phyloP scores from a whole-genome alignment of 2,797 vertebrate genomes.

The Allochrocebus solatus region DNA sequence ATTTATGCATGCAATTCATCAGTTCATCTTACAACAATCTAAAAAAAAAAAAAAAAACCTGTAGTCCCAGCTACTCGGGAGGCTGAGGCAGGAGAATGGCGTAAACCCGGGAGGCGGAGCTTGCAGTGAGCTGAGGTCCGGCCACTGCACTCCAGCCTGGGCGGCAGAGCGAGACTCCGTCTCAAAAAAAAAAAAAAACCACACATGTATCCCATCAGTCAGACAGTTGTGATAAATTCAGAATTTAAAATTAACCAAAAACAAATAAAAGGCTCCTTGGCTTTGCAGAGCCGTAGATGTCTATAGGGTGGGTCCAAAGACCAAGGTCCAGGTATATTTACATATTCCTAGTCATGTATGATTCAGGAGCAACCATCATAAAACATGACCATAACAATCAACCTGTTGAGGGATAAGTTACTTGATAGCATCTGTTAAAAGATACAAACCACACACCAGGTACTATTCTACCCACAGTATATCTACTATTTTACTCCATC shows the following conservation, averaged over 20 bases:
- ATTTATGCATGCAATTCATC: too few relatives aligned
- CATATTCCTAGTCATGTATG: neutral
- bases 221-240: neutral
- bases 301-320: constrained; percentile 51
- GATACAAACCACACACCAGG: neutral
- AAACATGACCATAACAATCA: neutral
- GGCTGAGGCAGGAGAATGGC: too few relatives aligned
- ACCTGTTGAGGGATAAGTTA: neutral
- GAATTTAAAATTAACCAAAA: constrained; percentile 45
- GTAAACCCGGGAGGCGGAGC: too few relatives aligned
- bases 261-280: constrained; percentile 16
- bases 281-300: constrained; percentile 8
- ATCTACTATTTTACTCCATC: neutral
- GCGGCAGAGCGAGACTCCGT: too few relatives aligned
- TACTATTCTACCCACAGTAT: neutral
- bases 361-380: neutral
- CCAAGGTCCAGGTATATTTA: constrained; percentile 56
- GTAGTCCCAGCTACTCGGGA: too few relatives aligned
- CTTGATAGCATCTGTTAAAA: neutral
- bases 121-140: too few relatives aligned
- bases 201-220: constrained; percentile 1
- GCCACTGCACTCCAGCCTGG: too few relatives aligned
- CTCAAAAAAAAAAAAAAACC: neutral
- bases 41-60: too few relatives aligned
- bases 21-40: too few relatives aligned